phyloP scores from a whole-genome alignment of 2,113 vertebrate genomes.

The Eclectus roratus region DNA sequence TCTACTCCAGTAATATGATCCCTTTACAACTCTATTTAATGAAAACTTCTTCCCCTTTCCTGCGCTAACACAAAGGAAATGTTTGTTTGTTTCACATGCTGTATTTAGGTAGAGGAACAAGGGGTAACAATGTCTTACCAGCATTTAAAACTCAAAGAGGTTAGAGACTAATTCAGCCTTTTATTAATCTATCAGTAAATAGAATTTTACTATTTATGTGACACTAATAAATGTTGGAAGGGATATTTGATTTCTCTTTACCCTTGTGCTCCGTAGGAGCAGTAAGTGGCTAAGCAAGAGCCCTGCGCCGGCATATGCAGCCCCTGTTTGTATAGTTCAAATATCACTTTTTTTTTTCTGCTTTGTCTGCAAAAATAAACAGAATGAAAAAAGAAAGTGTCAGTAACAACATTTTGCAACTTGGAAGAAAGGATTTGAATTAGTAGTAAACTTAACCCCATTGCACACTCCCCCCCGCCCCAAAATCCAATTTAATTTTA shows the following conservation, averaged over 20 bases:
- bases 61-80: slow-evolving; percentile 3
- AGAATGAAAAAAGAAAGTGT: slow-evolving; percentile 50
- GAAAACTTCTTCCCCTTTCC: slow-evolving; percentile 53
- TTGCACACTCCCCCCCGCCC: background rate
- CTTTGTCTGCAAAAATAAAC: slow-evolving; percentile 69
- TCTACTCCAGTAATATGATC: background rate
- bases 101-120: background rate
- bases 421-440: slow-evolving; percentile 39
- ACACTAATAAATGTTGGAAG: background rate
- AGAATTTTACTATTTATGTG: slow-evolving; percentile 29
- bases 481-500: slow-evolving; percentile 60
- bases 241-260: background rate
- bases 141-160: background rate
- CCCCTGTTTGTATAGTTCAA: slow-evolving; percentile 59
- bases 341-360: slow-evolving; percentile 62
- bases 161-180: background rate
- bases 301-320: background rate
- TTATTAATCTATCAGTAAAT: slow-evolving; percentile 21
- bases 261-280: background rate
- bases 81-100: slow-evolving; percentile 19
- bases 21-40: slow-evolving; percentile 29
- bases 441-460: slow-evolving; percentile 14
- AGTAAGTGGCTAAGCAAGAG: slow-evolving; percentile 7
- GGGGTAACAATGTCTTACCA: background rate
- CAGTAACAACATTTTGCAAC: slow-evolving; percentile 44